Percentiles rank a stretch among this genome's conserved stretches.
Conservation (phyloP, 2,113 vertebrate genomes). For the Taxidea taxus region DNA sequence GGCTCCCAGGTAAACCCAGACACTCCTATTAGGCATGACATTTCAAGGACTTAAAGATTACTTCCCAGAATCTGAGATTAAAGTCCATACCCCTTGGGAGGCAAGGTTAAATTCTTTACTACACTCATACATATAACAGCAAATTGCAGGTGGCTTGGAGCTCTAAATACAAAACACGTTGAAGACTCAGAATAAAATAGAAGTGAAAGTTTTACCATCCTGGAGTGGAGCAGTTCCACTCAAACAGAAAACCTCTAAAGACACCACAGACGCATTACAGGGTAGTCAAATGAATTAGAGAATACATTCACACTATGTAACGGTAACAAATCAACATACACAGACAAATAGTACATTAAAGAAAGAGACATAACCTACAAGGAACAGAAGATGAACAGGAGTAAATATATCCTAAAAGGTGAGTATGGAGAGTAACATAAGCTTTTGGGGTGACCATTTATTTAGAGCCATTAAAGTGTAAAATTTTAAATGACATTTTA, state of each 20-base stretch:
- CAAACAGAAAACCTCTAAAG: background rate
- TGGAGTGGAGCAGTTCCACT: background rate
- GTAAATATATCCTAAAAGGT: background rate
- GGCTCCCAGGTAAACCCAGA: background rate
- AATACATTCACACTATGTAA: background rate
- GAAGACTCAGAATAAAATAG: background rate
- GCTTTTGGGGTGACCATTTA: background rate
- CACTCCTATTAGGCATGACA: background rate
- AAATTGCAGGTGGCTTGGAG: background rate
- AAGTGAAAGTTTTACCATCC: background rate
- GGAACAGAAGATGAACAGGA: background rate
- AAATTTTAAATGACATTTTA: constrained; percentile 19
- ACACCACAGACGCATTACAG: background rate
- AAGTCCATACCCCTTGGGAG: background rate
- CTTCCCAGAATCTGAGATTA: background rate
- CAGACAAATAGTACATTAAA: background rate
- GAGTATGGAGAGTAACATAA: background rate
- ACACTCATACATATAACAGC: background rate
- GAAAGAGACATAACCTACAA: background rate
- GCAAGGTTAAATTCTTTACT: constrained; percentile 11
- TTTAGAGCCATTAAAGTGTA: background rate
- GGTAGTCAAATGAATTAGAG: background rate
- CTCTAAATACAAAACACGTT: background rate
- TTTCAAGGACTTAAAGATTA: background rate
- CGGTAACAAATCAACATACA: background rate